phyloP scores from a whole-genome alignment of 2,888 invertebrate species.

The Acronicta aceris region DNA sequence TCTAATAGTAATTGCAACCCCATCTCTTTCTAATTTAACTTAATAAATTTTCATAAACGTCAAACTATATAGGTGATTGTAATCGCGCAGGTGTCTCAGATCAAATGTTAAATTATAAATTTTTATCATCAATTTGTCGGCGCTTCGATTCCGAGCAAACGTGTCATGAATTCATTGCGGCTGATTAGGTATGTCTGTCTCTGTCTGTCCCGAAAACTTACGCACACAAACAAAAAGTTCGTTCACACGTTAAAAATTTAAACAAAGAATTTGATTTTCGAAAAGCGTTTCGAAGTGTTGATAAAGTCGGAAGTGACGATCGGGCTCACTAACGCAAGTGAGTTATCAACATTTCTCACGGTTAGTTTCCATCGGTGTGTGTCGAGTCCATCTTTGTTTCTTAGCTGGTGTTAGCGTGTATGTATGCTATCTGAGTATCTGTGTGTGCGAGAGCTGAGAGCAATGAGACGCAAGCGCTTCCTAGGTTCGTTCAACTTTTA shows the following conservation, averaged over 20 bases:
- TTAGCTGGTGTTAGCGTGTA: constrained; percentile 62
- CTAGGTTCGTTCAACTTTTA: constrained; percentile 89
- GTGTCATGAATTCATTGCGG: constrained; percentile 64
- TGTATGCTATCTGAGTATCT: constrained; percentile 59
- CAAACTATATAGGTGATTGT: constrained; percentile 52
- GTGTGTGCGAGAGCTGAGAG: constrained; percentile 83
- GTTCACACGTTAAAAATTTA: constrained; percentile 66
- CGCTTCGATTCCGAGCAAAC: constrained; percentile 59
- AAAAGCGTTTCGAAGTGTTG: constrained; percentile 64
- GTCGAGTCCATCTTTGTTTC: constrained; percentile 76
- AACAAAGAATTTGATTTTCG: constrained; percentile 66
- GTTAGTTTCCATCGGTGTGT: constrained; percentile 78
- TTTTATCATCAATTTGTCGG: constrained; percentile 69
- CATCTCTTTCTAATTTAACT: constrained; percentile 76
- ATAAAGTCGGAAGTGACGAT: constrained; percentile 85
- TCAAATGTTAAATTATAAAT: constrained; percentile 60
- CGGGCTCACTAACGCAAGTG: constrained; percentile 83
- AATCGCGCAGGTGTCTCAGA: constrained; percentile 57
- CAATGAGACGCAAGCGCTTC: constrained; percentile 80
- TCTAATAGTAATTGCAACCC: constrained; percentile 72
- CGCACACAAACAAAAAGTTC: constrained; percentile 65
- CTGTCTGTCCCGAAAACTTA: constrained; percentile 60
- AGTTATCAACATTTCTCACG: constrained; percentile 89
- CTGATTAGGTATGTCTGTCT: constrained; percentile 50
- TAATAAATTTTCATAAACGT: constrained; percentile 61